These are phyloP conservation scores for Acanthochromis polyacanthus DNA, from an alignment of 2,113 vertebrate species.

Conservation along the genomic window DNA sequence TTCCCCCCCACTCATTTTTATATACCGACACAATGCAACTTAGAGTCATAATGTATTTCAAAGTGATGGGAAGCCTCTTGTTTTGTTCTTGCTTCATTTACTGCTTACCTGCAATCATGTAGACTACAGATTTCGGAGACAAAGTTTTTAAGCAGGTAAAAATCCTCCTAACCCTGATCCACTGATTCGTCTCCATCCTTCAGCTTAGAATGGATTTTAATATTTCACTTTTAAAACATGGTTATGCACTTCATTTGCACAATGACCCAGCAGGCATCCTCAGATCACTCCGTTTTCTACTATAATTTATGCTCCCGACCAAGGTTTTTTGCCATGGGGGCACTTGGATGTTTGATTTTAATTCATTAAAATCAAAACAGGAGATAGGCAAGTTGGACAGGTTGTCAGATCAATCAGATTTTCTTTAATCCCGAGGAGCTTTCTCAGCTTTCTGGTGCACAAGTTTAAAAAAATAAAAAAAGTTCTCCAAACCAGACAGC, in stretches of 20 bases:
- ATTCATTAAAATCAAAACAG: slow-evolving; percentile 72
- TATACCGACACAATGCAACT: too few relatives aligned
- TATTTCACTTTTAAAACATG: slow-evolving; percentile 52
- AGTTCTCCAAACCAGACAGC: slow-evolving; percentile 35
- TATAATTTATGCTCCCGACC: slow-evolving; percentile 46
- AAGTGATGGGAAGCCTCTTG: background rate
- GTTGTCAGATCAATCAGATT: slow-evolving; percentile 66
- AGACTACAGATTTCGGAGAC: background rate
- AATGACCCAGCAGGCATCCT: slow-evolving; percentile 42
- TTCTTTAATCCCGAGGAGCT: slow-evolving; percentile 38
- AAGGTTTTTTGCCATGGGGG: slow-evolving; percentile 30
- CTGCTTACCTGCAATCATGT: background rate
- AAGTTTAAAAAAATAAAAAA: background rate
- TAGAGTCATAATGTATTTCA: background rate
- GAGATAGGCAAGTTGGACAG: slow-evolving; percentile 53
- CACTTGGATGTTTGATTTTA: slow-evolving; percentile 61
- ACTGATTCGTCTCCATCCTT: slow-evolving; percentile 1
- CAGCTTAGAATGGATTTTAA: slow-evolving; percentile 35
- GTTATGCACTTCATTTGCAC: slow-evolving; percentile 39
- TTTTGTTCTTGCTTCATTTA: background rate
- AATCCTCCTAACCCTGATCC: background rate
- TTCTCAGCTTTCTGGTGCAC: slow-evolving; percentile 38
- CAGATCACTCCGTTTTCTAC: slow-evolving; percentile 22
- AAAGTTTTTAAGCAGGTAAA: slow-evolving; percentile 3
- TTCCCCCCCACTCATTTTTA: background rate